phyloP scores from a whole-genome alignment of 2,888 invertebrate species.

The Timema podura region DNA sequence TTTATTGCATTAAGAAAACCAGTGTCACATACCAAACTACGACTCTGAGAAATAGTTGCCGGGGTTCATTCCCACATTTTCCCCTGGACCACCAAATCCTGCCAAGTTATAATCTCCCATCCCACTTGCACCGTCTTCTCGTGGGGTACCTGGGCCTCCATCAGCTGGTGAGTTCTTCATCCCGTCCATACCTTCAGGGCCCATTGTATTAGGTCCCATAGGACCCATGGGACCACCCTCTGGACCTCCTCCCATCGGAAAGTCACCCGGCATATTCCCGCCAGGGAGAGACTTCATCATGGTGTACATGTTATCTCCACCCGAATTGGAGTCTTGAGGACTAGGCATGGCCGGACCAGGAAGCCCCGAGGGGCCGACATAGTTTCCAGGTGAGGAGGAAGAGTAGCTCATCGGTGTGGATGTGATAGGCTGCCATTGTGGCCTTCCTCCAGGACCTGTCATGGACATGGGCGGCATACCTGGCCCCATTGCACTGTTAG shows the following conservation, averaged over 20 bases:
- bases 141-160: constrained; percentile 87
- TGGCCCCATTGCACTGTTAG: constrained; percentile 55
- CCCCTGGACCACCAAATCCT: constrained; percentile 73
- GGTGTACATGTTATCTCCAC: constrained; percentile 94
- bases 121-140: constrained; percentile 90
- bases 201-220: constrained; percentile 81
- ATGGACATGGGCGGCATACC: constrained; percentile 23
- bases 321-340: constrained; percentile 69
- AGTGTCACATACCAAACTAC: too few relatives aligned
- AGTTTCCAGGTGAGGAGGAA: constrained; percentile 93
- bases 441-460: constrained; percentile 45
- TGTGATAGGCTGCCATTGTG: constrained; percentile 84
- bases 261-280: constrained; percentile 70
- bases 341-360: constrained; percentile 80
- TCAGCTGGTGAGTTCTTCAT: constrained; percentile 99
- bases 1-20: too few relatives aligned
- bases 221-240: constrained; percentile 71
- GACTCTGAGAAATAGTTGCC: too few relatives aligned
- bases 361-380: constrained; percentile 87
- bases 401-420: constrained; percentile 92
- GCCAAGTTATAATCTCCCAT: constrained; percentile 95
- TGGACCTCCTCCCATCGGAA: constrained; percentile 61
- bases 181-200: constrained; percentile 87
- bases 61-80: constrained; percentile 51
- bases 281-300: constrained; percentile 92